Conservation (phyloP, 2,797 vertebrate genomes). For the Myiotriccus ornatus region DNA sequence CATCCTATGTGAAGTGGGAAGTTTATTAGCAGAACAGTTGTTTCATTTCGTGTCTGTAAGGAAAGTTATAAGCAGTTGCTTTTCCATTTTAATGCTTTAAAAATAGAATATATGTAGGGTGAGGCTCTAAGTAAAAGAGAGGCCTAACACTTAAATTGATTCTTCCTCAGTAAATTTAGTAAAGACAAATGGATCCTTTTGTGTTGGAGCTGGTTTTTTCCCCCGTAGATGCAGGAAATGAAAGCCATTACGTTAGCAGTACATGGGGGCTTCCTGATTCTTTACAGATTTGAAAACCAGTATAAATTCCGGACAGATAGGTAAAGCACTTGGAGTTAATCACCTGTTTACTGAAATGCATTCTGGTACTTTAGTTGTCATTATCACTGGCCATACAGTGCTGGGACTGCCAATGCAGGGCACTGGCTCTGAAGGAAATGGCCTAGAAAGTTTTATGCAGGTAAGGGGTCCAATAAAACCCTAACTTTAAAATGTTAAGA, state of each 20-base stretch:
- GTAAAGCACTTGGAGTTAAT: not conserved
- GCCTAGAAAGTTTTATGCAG: not conserved
- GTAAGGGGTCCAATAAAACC: not conserved
- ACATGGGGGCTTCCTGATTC: not conserved
- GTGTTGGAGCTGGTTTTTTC: not conserved
- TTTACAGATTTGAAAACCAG: not conserved
- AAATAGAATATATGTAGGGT: not conserved
- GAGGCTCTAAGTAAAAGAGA: not conserved
- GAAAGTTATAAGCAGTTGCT: not conserved
- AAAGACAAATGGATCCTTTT: not conserved
- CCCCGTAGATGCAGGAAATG: not conserved
- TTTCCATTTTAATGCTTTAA: not conserved
- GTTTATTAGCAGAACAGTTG: not conserved
- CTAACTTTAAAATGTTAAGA: not conserved
- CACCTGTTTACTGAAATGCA: not conserved
- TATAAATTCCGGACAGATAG: not conserved
- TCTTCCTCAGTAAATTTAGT: not conserved
- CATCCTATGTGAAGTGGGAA: not conserved
- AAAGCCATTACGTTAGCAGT: not conserved
- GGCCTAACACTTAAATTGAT: not conserved
- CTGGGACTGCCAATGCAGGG: not conserved
- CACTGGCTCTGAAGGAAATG: not conserved
- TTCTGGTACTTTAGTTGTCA: not conserved
- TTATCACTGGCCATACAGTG: not conserved
- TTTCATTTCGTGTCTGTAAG: not conserved